Evolutionary conservation across 2,113 vertebrate genomes (phyloP), one percentile per base, ranked within the genome.

Genomic region (Strix uralensis): DNA sequence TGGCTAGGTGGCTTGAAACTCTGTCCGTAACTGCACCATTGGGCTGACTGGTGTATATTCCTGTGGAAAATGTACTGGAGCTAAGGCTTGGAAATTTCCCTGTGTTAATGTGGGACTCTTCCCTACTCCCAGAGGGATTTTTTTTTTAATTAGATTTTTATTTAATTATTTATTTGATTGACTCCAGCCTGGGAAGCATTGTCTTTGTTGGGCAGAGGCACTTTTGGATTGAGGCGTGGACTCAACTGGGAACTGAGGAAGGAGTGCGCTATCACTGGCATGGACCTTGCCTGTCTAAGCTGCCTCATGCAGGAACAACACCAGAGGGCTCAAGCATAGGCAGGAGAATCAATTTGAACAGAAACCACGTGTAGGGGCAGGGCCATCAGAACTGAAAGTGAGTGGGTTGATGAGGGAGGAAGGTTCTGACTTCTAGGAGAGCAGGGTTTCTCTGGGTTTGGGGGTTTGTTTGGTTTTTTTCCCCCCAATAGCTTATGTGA

Each of bases 111-210:
- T 83, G 92, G 87, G 86, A 75, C 51, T 90, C 84, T 61, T 94
- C 40, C 44, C 61, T 94, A 29, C 22, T 82, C 75, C 58, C 83
- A 70, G 70, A 84, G 70, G 65, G 40, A 65, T 87, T 54, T 73
- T 49, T 80, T 65, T 86, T 69, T 54, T 0, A 42, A 79, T 78
- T 94, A 93, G 78, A 81, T 91, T 94, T 96, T 95, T 92, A 97
- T 96, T 91, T 97, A 96, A 97, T 93, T 96, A 93, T 97, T 96
- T 97, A 97, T 97, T 97, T 92, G 78, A 46, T 94, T 92, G 71
- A 93, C 90, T 94, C 86, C 90, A 96, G 90, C 30, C 58, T 90
- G 83, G 81, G 84, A 95, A 95, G 62, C 62, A 25, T 95, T 94
- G 84, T 40, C 92, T 94, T 85, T 90, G 42, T 84, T 77, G 89